phyloP scores from a whole-genome alignment of 2,888 invertebrate genomes.

The Sarcophaga carnaria region DNA sequence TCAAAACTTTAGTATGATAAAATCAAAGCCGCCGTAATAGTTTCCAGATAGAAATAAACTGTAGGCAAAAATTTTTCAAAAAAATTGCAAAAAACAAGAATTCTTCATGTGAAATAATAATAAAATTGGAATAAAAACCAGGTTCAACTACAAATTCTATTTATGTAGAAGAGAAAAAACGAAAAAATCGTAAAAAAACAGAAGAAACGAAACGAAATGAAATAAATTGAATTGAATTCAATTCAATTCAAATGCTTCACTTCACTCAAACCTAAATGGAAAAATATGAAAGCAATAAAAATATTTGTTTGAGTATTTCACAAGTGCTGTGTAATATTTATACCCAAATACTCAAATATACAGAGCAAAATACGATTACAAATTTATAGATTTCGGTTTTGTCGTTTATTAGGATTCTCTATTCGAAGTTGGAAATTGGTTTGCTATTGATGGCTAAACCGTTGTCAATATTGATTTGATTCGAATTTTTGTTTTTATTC shows the following conservation, averaged over 20 bases:
- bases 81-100: not conserved
- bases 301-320: not conserved
- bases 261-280: not conserved
- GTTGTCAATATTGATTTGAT: not conserved
- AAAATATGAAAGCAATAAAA: constrained; percentile 4
- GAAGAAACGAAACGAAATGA: not conserved
- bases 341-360: not conserved
- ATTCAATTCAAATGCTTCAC: constrained; percentile 27
- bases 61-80: too few relatives aligned
- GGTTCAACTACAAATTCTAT: not conserved
- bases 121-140: constrained; percentile 39
- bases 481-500: not conserved
- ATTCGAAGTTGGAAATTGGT: too few relatives aligned
- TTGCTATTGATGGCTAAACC: not conserved
- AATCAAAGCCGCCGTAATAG: not conserved
- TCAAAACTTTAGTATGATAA: too few relatives aligned
- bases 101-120: constrained; percentile 37
- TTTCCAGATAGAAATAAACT: not conserved
- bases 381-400: constrained; percentile 13
- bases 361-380: not conserved
- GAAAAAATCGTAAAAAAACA: too few relatives aligned
- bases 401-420: not conserved
- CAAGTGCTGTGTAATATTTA: constrained; percentile 2
- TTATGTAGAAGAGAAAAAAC: not conserved
- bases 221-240: constrained; percentile 42